These are phyloP conservation scores for Drosophila baimaii DNA, from an alignment of 1,140 invertebrate species.

Conservation along the genomic window DNA sequence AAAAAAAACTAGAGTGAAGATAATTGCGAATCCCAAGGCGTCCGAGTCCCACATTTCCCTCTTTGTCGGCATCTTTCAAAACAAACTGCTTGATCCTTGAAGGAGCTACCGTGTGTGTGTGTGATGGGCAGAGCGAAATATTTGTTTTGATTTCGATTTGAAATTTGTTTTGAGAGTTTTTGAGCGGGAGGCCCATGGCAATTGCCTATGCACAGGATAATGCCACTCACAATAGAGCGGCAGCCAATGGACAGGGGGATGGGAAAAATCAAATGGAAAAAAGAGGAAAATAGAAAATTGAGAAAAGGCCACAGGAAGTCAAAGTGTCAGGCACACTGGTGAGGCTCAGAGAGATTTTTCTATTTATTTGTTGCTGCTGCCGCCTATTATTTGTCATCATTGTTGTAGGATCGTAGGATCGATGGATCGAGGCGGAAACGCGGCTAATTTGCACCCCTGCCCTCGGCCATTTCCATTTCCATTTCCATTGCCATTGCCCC, in stretches of 20 bases:
- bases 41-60: conserved; percentile 4
- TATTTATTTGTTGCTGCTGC: conserved; percentile 45
- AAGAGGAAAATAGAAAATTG: background rate
- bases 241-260: conserved; percentile 6
- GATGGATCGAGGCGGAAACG: conserved; percentile 70
- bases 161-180: conserved; percentile 60
- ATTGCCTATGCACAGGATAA: conserved; percentile 14
- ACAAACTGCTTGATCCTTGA: conserved; percentile 43
- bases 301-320: conserved; percentile 79
- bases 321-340: conserved; percentile 65
- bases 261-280: background rate
- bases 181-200: conserved; percentile 12
- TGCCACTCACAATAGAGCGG: conserved; percentile 12
- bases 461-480: conserved; percentile 7
- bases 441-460: conserved; percentile 76
- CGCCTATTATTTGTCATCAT: conserved; percentile 44
- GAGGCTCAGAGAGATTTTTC: conserved; percentile 40
- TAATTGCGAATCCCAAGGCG: conserved; percentile 11
- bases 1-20: conserved; percentile 18
- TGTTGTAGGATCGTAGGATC: conserved; percentile 54
- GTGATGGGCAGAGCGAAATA: conserved; percentile 67
- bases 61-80: conserved; percentile 57
- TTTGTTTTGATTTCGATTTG: conserved; percentile 75
- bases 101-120: background rate
- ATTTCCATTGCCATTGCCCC: conserved; percentile 2